phyloP scores from a whole-genome alignment of 2,113 vertebrate genomes.

The Zapus hudsonius region DNA sequence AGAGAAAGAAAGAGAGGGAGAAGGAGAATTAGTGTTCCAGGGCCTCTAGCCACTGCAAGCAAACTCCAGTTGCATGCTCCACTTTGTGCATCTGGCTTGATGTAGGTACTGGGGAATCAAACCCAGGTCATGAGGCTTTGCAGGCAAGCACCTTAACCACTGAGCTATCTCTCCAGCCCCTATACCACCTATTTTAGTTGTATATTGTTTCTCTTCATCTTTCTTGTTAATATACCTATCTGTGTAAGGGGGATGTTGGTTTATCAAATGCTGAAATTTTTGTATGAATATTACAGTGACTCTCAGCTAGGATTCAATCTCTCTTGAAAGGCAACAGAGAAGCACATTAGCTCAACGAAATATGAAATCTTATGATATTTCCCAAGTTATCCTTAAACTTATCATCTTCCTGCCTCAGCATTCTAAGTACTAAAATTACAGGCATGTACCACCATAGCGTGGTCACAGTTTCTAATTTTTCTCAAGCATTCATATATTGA shows the following conservation, averaged over 20 bases:
- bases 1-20: too few relatives aligned
- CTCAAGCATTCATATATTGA: not conserved
- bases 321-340: not conserved
- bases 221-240: not conserved
- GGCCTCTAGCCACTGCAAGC: too few relatives aligned
- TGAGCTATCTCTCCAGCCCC: too few relatives aligned
- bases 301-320: not conserved
- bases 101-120: too few relatives aligned
- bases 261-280: slow-evolving; percentile 9
- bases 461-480: not conserved
- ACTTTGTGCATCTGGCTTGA: too few relatives aligned
- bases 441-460: not conserved
- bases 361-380: not conserved
- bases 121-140: too few relatives aligned
- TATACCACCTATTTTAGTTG: not conserved
- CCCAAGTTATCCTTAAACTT: not conserved
- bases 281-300: not conserved
- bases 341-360: not conserved
- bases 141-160: too few relatives aligned
- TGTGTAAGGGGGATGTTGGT: not conserved
- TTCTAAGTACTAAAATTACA: not conserved
- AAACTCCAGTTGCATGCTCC: too few relatives aligned
- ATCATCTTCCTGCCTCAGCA: not conserved
- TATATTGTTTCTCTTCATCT: not conserved
- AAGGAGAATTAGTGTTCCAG: too few relatives aligned